A percentile compares a stretch with the other conserved stretches of the same genome.
phyloP scores from a whole-genome alignment of 2,797 vertebrate genomes.

The Oreonectes daqikongensis region DNA sequence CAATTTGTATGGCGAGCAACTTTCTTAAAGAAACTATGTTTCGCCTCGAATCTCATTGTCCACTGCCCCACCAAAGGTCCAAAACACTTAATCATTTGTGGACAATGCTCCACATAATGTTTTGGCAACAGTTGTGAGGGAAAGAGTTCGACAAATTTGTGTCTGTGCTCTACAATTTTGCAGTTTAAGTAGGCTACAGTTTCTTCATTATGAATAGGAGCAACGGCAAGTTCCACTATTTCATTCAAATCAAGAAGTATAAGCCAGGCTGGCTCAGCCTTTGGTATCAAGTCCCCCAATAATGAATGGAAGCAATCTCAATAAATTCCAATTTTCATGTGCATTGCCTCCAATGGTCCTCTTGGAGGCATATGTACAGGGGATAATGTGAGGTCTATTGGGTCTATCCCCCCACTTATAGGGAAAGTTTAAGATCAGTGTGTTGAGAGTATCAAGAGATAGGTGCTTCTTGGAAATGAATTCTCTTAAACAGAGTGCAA shows the following conservation, averaged over 20 bases:
- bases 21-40: too few species aligned
- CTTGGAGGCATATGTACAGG: too few species aligned
- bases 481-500: neutral
- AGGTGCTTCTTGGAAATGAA: neutral
- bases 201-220: constrained; percentile 31
- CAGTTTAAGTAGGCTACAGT: too few species aligned
- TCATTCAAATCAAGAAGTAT: constrained; percentile 46
- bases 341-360: constrained; percentile 21
- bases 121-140: constrained; percentile 34
- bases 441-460: too few species aligned
- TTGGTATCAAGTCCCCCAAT: constrained; percentile 42
- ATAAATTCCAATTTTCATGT: constrained; percentile 40
- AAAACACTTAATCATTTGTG: constrained; percentile 36
- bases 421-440: too few species aligned
- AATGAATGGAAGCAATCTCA: constrained; percentile 48
- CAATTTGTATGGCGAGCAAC: too few species aligned
- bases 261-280: constrained; percentile 42
- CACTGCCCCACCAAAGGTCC: constrained; percentile 1
- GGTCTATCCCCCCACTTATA: too few species aligned
- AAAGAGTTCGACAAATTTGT: constrained; percentile 31
- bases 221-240: constrained; percentile 34
- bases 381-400: too few species aligned
- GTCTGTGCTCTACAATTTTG: constrained; percentile 34
- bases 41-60: constrained; percentile 10
- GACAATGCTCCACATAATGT: constrained; percentile 50